phyloP scores from a whole-genome alignment of 1,140 invertebrate species.

The Drosophila malerkotliana region DNA sequence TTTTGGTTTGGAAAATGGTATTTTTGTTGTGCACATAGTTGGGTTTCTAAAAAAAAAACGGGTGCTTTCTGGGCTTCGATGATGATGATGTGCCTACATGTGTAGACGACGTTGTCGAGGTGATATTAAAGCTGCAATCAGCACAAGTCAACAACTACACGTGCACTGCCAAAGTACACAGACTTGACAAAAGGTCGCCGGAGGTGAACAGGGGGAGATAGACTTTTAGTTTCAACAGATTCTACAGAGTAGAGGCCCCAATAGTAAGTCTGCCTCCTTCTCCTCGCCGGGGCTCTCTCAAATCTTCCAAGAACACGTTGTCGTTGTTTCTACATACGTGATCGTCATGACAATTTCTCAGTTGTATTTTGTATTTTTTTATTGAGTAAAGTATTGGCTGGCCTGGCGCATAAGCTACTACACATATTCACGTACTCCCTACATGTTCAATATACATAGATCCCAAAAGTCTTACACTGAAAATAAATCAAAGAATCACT shows the following conservation, averaged over 20 bases:
- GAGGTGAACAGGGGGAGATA: conserved; percentile 35
- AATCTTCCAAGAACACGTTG: conserved; percentile 58
- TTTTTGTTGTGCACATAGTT: conserved; percentile 17
- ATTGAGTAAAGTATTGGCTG: conserved; percentile 75
- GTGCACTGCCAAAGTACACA: background rate
- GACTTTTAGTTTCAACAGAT: conserved; percentile 7
- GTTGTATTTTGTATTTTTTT: conserved; percentile 55
- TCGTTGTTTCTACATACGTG: conserved; percentile 44
- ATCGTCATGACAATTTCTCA: conserved; percentile 74
- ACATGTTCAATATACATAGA: conserved; percentile 70
- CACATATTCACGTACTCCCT: conserved; percentile 22
- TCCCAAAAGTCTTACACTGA: conserved; percentile 8
- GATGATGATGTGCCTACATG: conserved; percentile 63
- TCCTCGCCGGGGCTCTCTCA: background rate
- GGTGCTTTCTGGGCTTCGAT: conserved; percentile 31
- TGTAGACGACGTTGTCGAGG: conserved; percentile 74
- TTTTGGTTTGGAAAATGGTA: conserved; percentile 17
- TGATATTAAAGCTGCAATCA: conserved; percentile 72
- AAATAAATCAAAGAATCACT: background rate
- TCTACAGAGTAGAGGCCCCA: background rate
- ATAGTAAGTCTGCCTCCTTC: background rate
- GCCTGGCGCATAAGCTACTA: conserved; percentile 42
- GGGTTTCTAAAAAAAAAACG: background rate
- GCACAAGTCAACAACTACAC: conserved; percentile 67
- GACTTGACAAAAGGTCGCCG: conserved; percentile 52